These are phyloP conservation scores for Melanophora roralis DNA, from an alignment of 2,888 invertebrate species.

Conservation along the genomic window DNA sequence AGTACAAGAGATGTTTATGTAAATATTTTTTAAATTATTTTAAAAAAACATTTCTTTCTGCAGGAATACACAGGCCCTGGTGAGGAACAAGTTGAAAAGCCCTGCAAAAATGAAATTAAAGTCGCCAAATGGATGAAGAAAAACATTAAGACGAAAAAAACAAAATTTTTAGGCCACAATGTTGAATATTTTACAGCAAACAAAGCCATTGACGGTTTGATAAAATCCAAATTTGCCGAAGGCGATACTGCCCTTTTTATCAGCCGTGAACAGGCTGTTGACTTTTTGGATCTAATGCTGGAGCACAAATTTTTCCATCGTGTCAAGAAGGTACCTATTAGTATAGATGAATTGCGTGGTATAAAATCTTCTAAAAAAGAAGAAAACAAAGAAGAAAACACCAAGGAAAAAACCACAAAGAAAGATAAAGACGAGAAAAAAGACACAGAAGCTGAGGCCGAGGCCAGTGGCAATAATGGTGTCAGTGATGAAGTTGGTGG, in stretches of 20 bases:
- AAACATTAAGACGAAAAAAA: slow-evolving; percentile 95
- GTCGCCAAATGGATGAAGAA: slow-evolving; percentile 96
- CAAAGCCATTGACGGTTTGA: slow-evolving; percentile 93
- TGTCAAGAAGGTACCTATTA: slow-evolving; percentile 88
- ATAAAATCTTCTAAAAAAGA: slow-evolving; percentile 72
- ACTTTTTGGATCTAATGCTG: slow-evolving; percentile 90
- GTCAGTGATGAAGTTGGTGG: slow-evolving; percentile 64
- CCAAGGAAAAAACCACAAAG: slow-evolving; percentile 48
- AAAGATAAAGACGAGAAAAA: slow-evolving; percentile 66
- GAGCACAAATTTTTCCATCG: slow-evolving; percentile 97
- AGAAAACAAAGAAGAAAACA: slow-evolving; percentile 61
- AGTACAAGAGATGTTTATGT: too few species aligned
- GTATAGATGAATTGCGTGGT: slow-evolving; percentile 69
- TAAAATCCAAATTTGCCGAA: slow-evolving; percentile 93
- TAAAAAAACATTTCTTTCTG: background rate
- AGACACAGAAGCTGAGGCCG: slow-evolving; percentile 69
- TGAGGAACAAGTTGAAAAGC: slow-evolving; percentile 82
- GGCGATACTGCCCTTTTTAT: slow-evolving; percentile 87
- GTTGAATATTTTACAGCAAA: slow-evolving; percentile 96
- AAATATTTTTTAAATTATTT: background rate
- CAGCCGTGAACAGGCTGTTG: slow-evolving; percentile 87
- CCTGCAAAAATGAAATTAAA: slow-evolving; percentile 92
- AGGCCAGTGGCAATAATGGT: slow-evolving; percentile 64
- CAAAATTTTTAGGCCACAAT: slow-evolving; percentile 96
- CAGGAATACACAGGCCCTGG: slow-evolving; percentile 77